A percentile compares a stretch with the other conserved stretches of the same genome.
Evolutionary conservation across 2,797 vertebrate species (phyloP).

Genomic region (Neostethus bicornis): DNA sequence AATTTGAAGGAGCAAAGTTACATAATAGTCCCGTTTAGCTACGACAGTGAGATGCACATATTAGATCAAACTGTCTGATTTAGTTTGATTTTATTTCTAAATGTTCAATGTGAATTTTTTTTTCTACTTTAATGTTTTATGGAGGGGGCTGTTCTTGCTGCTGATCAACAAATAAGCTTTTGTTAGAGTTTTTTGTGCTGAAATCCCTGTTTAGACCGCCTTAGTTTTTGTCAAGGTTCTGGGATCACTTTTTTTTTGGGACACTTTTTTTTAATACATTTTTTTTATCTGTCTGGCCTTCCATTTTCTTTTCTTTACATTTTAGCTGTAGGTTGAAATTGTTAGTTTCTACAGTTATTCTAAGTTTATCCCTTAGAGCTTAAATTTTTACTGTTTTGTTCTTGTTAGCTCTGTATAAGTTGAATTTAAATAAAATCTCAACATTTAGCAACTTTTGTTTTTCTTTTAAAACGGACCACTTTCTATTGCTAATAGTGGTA

Average conservation of each 20-base stretch:
- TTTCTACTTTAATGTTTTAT: no score
- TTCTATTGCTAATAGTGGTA: neutral
- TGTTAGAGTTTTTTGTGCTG: slow-evolving; percentile 43
- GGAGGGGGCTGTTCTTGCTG: slow-evolving; percentile 45
- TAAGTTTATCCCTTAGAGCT: slow-evolving; percentile 30
- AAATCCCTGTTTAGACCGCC: slow-evolving; percentile 35
- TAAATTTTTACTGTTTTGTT: slow-evolving; percentile 53
- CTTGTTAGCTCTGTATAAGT: slow-evolving; percentile 53
- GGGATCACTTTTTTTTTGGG: slow-evolving; percentile 68
- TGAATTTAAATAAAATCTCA: slow-evolving; percentile 69
- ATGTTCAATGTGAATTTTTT: slow-evolving; percentile 53
- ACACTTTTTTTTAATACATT: slow-evolving; percentile 28
- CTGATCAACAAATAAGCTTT: slow-evolving; percentile 48
- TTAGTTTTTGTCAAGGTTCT: slow-evolving; percentile 46
- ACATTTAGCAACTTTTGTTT: slow-evolving; percentile 26
- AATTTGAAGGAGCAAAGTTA: slow-evolving; percentile 50
- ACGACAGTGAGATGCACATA: slow-evolving; percentile 19
- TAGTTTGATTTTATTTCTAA: slow-evolving; percentile 47
- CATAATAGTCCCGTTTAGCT: slow-evolving; percentile 32
- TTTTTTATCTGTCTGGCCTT: slow-evolving; percentile 52
- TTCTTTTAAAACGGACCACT: neutral
- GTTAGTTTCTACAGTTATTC: slow-evolving; percentile 49
- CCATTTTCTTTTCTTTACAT: slow-evolving; percentile 42
- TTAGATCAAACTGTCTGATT: slow-evolving; percentile 21
- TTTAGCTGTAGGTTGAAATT: slow-evolving; percentile 35